Conservation (phyloP, 2,113 vertebrate genomes). For the Chinchilla lanigera region DNA sequence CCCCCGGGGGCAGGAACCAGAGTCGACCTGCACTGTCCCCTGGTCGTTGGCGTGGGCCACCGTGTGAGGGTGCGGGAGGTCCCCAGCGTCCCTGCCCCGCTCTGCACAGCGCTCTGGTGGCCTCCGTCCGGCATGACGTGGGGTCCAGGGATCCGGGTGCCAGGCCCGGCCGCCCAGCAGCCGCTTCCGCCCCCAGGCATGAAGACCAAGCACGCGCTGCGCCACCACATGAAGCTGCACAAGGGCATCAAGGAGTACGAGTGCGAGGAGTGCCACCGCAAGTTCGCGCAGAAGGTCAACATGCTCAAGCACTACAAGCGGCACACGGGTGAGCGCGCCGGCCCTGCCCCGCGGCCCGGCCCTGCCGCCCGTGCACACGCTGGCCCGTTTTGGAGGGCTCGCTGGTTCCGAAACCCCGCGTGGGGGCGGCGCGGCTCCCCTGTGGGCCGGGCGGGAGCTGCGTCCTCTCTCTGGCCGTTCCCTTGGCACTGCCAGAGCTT, state of each 20-base stretch:
- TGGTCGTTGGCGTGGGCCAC: neutral
- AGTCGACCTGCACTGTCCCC: neutral
- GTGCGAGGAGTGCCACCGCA: constrained; percentile 97
- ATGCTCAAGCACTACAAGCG: constrained; percentile 99
- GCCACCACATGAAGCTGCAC: constrained; percentile 99
- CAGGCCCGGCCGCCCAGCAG: neutral
- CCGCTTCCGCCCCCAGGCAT: constrained; percentile 89
- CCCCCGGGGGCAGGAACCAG: neutral
- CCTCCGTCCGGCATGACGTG: neutral
- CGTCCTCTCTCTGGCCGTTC: too few relatives aligned
- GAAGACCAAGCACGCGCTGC: constrained; percentile 99
- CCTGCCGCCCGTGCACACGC: too few relatives aligned
- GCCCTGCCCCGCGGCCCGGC: rapidly evolving
- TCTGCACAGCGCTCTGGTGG: too few relatives aligned
- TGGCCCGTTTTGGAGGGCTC: too few relatives aligned
- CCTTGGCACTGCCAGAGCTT: neutral
- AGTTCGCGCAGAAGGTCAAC: constrained; percentile 99
- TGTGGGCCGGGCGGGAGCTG: too few relatives aligned
- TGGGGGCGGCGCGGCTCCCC: rapidly evolving
- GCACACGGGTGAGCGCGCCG: constrained; percentile 92
- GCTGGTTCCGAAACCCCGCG: too few relatives aligned
- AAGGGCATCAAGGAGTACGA: constrained; percentile 99
- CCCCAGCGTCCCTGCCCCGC: neutral
- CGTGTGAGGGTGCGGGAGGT: neutral
- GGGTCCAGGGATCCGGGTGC: neutral